A percentile compares a stretch with the other conserved stretches of the same genome.
These are phyloP conservation scores for Catajapyx aquilonaris DNA, from an alignment of 1,140 invertebrate genomes.

Conservation along the genomic window DNA sequence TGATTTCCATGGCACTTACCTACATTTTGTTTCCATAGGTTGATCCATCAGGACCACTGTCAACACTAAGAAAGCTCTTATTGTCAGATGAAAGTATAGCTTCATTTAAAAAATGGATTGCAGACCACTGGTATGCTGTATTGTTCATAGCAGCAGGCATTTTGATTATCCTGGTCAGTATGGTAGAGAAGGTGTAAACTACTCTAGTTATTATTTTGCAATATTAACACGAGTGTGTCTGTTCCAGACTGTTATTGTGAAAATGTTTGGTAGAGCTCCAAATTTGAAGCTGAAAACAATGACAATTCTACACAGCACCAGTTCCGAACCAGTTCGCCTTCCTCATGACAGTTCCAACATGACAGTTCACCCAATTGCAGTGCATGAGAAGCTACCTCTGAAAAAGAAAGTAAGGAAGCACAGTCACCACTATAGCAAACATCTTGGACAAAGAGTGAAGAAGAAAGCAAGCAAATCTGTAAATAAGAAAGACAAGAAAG, in stretches of 20 bases:
- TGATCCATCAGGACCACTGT: slow-evolving; percentile 83
- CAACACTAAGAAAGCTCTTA: slow-evolving; percentile 64
- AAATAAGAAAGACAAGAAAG: slow-evolving; percentile 36
- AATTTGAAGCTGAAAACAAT: slow-evolving; percentile 57
- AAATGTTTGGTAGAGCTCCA: slow-evolving; percentile 48
- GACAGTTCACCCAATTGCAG: slow-evolving; percentile 43
- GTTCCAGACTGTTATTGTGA: slow-evolving; percentile 49
- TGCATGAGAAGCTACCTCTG: slow-evolving; percentile 47
- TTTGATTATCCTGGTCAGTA: slow-evolving; percentile 52
- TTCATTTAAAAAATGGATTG: slow-evolving; percentile 59
- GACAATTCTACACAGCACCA: slow-evolving; percentile 65
- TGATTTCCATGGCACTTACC: background rate
- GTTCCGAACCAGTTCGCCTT: slow-evolving; percentile 57
- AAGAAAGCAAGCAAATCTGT: slow-evolving; percentile 18
- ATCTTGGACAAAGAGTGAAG: slow-evolving; percentile 12
- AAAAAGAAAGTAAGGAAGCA: slow-evolving; percentile 42
- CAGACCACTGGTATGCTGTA: slow-evolving; percentile 66
- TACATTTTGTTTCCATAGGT: slow-evolving; percentile 29
- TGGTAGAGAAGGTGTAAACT: background rate
- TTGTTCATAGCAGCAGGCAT: slow-evolving; percentile 48
- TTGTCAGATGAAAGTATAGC: slow-evolving; percentile 74
- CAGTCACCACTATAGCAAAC: slow-evolving; percentile 18
- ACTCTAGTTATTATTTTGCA: background rate
- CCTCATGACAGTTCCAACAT: slow-evolving; percentile 37
- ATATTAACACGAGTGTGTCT: slow-evolving; percentile 2